Conservation (phyloP, 2,888 invertebrate species). For the Apotomis capreana region DNA sequence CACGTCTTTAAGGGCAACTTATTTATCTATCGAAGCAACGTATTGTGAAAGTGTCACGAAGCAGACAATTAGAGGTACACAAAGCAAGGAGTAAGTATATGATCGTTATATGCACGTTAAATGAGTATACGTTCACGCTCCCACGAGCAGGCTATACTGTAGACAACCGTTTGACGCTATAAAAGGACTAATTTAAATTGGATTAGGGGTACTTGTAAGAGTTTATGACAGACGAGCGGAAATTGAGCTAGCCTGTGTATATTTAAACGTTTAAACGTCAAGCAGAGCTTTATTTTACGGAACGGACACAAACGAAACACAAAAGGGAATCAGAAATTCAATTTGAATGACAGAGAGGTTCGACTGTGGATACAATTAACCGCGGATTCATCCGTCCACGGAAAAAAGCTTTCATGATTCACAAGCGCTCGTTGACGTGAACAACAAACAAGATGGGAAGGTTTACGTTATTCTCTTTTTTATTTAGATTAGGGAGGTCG, state of each 20-base stretch:
- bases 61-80: not conserved
- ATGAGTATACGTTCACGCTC: not conserved
- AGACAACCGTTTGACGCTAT: not conserved
- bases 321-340: constrained; percentile 30
- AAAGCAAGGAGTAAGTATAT: not conserved
- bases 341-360: constrained; percentile 24
- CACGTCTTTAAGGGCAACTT: too few species aligned
- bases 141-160: not conserved
- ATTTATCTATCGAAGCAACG: too few species aligned
- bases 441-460: constrained; percentile 78
- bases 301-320: constrained; percentile 1
- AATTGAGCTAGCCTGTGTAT: constrained; percentile 10
- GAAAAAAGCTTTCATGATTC: constrained; percentile 60
- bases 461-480: constrained; percentile 65
- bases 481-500: constrained; percentile 68
- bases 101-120: not conserved
- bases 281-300: not conserved
- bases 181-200: constrained; percentile 12
- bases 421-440: constrained; percentile 48
- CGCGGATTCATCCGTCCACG: constrained; percentile 22
- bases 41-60: not conserved
- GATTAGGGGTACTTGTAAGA: not conserved
- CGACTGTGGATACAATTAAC: constrained; percentile 33
- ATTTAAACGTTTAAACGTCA: not conserved
- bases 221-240: not conserved